Base-by-base conservation (phyloP, 1,140 invertebrate species). In the Lanistes nyassanus region DNA sequence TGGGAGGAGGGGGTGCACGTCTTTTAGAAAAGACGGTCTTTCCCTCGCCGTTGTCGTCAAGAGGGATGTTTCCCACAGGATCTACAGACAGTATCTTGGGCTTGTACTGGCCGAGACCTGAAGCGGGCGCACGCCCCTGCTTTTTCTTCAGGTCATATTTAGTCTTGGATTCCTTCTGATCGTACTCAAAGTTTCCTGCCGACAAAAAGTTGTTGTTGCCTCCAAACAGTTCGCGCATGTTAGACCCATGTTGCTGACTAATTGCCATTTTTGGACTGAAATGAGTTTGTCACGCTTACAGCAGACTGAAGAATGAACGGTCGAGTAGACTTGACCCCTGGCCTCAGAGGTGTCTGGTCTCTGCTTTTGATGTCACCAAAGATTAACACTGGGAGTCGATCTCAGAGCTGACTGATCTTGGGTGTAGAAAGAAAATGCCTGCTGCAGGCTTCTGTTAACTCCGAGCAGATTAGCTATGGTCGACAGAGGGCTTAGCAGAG, bases 81-180 rank as follows among this genome's bases (percentile, higher is more conserved):
- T 79, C 47, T 9, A n/a, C 60, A 2, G 58, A 26, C 19, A 79
- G 69, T 37, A 79, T 79, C 31, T 75, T 76, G 23, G 77, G 77
- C 34, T 76, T 79, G 73, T 79, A 79, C 9, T 65, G 74, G 3
- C 74, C 74, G 68, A 79, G 75, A 11, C 67, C 73, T 11, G 42
- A 23, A 26, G 53, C 42, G 0, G 62, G 55, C 5, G 51, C 4
- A 23, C 69, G 29, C 16, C 16, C 37, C 7, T 26, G 66, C 36
- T 73, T 67, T 37, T 78, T 78, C 47, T 69, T 75, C 21, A 79
- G 62, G 53, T 79, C 39, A 11, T 62, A 60, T 26, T 75, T 51
- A 26, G 36, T 55, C 34, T 72, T 75, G 16, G 77, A 37, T 55
- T 76, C 77, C 36, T 79, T 73, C 47, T 76, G 56, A 7, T 67